Evolutionary conservation across 2,888 invertebrate species (phyloP).

Genomic region (Rhagium mordax): DNA sequence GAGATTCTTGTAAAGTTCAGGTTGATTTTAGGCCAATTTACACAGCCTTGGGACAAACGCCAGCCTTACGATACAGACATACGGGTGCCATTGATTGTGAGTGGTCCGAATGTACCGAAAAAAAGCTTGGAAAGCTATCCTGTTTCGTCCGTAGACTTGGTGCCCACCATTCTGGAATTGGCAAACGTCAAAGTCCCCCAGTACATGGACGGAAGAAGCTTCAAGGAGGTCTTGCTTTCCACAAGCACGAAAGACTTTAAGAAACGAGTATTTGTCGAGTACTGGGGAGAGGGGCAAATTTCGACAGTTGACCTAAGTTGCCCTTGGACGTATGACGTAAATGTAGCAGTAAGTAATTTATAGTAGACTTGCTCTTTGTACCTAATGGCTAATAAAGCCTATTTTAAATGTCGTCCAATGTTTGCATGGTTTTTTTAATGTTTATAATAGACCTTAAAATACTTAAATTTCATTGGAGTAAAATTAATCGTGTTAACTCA

Average conservation of each 20-base stretch:
- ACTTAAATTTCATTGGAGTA: too few relatives aligned
- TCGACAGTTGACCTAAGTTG: constrained; percentile 76
- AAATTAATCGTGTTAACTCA: too few relatives aligned
- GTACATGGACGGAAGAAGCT: constrained; percentile 52
- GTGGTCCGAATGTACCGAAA: constrained; percentile 80
- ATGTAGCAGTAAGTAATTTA: constrained; percentile 77
- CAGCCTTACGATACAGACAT: constrained; percentile 94
- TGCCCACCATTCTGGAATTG: constrained; percentile 85
- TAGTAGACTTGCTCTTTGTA: too few relatives aligned
- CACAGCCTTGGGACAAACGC: constrained; percentile 90
- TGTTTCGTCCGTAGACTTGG: constrained; percentile 85
- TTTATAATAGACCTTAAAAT: too few relatives aligned
- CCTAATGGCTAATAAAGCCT: too few relatives aligned
- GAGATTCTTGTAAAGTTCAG: constrained; percentile 39
- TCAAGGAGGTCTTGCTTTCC: constrained; percentile 59
- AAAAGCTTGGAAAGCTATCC: constrained; percentile 71
- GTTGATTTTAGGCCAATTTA: constrained; percentile 82
- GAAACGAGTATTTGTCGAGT: constrained; percentile 83
- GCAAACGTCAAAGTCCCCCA: constrained; percentile 72
- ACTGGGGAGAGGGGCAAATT: constrained; percentile 82
- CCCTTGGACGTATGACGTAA: constrained; percentile 75
- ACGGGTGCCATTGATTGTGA: constrained; percentile 84
- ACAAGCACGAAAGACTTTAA: constrained; percentile 55
- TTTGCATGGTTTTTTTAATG: too few relatives aligned
- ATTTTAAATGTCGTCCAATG: too few relatives aligned